Percentiles rank a stretch among this genome's conserved stretches.
These are phyloP conservation scores for Bombus pascuorum DNA, from an alignment of 1,140 invertebrate species.

Conservation along the genomic window DNA sequence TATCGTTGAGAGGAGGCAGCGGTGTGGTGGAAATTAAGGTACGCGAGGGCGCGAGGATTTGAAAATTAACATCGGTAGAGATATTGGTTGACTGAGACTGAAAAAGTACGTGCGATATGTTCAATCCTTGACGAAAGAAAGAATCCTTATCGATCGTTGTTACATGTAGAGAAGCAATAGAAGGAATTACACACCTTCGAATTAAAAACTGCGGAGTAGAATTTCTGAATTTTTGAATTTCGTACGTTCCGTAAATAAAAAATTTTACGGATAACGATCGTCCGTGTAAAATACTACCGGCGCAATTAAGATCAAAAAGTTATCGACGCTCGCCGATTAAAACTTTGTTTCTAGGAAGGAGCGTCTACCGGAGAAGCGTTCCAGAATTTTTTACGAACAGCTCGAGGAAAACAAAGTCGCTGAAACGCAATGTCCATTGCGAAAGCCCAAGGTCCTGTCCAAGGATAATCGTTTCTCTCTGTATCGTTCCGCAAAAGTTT, in stretches of 20 bases:
- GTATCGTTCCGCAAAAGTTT: constrained; percentile 19
- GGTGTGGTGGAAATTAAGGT: background rate
- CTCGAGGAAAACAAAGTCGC: background rate
- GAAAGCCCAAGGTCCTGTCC: background rate
- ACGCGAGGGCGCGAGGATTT: no score
- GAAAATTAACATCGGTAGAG: background rate
- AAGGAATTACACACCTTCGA: no score
- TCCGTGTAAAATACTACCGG: background rate
- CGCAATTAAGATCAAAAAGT: background rate
- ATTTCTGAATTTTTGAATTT: no score
- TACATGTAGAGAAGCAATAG: no score
- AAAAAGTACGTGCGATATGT: background rate
- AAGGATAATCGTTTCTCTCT: constrained; percentile 25
- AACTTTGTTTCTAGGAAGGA: background rate
- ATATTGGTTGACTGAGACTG: background rate
- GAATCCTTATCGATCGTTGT: no score
- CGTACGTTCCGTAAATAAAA: background rate
- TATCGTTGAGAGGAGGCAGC: background rate
- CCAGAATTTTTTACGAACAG: background rate
- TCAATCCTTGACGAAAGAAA: no score
- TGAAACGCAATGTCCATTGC: no score
- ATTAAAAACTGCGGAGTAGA: no score
- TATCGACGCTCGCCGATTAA: background rate
- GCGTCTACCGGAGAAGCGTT: background rate
- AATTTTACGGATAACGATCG: background rate